phyloP scores from a whole-genome alignment of 1,140 invertebrate species.

The Drosophila tristis region DNA sequence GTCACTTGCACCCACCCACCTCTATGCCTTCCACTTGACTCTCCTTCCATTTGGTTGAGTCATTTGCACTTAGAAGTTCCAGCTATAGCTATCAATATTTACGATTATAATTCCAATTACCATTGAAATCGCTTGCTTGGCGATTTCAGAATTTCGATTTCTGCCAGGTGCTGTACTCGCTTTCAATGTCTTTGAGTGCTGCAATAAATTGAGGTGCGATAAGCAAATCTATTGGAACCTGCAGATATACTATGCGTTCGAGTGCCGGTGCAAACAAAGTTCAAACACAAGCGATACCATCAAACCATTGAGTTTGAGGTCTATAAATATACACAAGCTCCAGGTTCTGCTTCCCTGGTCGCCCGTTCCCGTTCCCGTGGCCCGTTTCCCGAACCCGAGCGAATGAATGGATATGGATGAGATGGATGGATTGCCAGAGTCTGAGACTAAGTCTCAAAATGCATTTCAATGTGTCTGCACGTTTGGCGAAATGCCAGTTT shows the following conservation, averaged over 20 bases:
- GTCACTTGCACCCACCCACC: constrained; percentile 16
- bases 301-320: background rate
- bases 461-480: constrained; percentile 62
- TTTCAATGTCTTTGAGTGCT: constrained; percentile 10
- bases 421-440: constrained; percentile 73
- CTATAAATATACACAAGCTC: constrained; percentile 48
- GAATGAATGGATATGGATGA: constrained; percentile 55
- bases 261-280: background rate
- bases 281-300: constrained; percentile 14
- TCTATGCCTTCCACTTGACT: background rate
- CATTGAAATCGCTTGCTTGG: constrained; percentile 26
- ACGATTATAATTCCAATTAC: constrained; percentile 12
- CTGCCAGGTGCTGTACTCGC: constrained; percentile 1
- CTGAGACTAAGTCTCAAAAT: constrained; percentile 29
- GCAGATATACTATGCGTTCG: background rate
- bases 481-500: constrained; percentile 68
- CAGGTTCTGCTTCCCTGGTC: background rate
- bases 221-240: constrained; percentile 18
- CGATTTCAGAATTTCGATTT: constrained; percentile 24
- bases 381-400: too few species aligned
- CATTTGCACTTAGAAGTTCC: constrained; percentile 22
- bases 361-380: too few species aligned
- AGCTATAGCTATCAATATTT: constrained; percentile 1
- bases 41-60: constrained; percentile 7
- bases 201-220: constrained; percentile 21